Percentiles rank a stretch among this genome's conserved stretches.
phyloP scores from a whole-genome alignment of 2,888 invertebrate species.

The Yponomeuta plumbellus region DNA sequence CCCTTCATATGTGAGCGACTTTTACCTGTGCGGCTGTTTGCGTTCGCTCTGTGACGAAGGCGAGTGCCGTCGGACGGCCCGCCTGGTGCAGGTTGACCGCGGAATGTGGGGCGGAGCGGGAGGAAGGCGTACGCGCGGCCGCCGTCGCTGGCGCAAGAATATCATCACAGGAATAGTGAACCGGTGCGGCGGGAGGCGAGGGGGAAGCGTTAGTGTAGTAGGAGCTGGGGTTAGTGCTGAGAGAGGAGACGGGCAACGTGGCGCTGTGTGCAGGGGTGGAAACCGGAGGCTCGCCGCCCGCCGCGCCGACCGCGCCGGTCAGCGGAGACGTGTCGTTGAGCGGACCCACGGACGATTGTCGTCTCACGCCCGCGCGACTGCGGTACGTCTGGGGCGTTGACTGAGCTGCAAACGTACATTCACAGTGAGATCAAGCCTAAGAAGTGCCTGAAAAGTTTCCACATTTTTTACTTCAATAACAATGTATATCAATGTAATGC shows the following conservation, averaged over 20 bases:
- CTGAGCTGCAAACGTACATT: slow-evolving; percentile 68
- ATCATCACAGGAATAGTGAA: slow-evolving; percentile 67
- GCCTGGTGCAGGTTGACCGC: slow-evolving; percentile 65
- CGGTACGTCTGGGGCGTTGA: slow-evolving; percentile 78
- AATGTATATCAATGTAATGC: neutral
- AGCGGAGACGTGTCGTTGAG: slow-evolving; percentile 73
- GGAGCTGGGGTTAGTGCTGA: slow-evolving; percentile 71
- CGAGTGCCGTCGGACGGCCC: slow-evolving; percentile 46
- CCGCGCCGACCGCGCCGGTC: slow-evolving; percentile 33
- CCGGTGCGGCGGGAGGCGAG: slow-evolving; percentile 71
- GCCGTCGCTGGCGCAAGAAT: slow-evolving; percentile 57
- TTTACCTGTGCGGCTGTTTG: slow-evolving; percentile 34
- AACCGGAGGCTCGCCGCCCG: slow-evolving; percentile 55
- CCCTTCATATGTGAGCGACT: neutral
- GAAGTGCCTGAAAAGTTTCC: neutral
- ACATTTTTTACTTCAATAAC: neutral
- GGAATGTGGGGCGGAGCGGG: slow-evolving; percentile 68
- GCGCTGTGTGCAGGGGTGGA: slow-evolving; percentile 70
- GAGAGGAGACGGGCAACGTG: slow-evolving; percentile 73
- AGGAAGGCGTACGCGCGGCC: slow-evolving; percentile 54
- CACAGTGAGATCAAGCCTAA: neutral
- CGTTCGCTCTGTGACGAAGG: slow-evolving; percentile 45
- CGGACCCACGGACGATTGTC: slow-evolving; percentile 79
- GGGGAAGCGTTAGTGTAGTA: slow-evolving; percentile 80
- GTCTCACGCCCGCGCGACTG: slow-evolving; percentile 75